Conservation (phyloP, 1,140 invertebrate genomes). For the Diorhabda carinulata region DNA sequence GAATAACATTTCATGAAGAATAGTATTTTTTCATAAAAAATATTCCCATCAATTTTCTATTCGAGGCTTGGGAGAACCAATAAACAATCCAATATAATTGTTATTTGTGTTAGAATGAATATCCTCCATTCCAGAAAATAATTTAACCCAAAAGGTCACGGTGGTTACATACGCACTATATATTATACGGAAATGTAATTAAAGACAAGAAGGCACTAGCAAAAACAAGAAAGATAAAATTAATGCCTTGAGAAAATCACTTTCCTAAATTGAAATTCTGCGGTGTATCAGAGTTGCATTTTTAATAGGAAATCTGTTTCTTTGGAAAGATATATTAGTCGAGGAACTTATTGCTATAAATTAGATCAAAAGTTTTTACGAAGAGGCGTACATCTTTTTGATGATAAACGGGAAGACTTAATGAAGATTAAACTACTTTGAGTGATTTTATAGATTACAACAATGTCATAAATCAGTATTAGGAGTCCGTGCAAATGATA, state of each 20-base stretch:
- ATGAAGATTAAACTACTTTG: no score
- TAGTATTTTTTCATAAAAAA: no score
- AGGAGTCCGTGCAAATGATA: no score
- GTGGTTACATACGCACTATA: slow-evolving; percentile 4
- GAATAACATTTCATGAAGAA: no score
- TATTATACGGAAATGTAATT: slow-evolving; percentile 7
- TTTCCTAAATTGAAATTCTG: slow-evolving; percentile 10
- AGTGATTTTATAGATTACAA: no score
- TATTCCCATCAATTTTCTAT: no score
- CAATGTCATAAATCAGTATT: no score
- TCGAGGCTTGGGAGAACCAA: no score
- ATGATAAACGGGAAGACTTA: no score
- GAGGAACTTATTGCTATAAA: neutral
- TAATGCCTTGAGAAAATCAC: slow-evolving; percentile 7
- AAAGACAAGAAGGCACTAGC: neutral
- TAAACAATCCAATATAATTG: neutral
- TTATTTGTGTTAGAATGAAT: neutral
- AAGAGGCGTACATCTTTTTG: neutral
- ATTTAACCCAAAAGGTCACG: neutral
- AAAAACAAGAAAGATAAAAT: slow-evolving; percentile 5
- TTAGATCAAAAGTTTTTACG: neutral
- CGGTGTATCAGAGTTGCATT: slow-evolving; percentile 22
- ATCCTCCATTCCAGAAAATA: neutral
- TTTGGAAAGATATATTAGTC: slow-evolving; percentile 4
- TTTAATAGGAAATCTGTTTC: slow-evolving; percentile 32